These are phyloP conservation scores for Lucilia sericata DNA, from an alignment of 1,140 invertebrate genomes.

Conservation along the genomic window DNA sequence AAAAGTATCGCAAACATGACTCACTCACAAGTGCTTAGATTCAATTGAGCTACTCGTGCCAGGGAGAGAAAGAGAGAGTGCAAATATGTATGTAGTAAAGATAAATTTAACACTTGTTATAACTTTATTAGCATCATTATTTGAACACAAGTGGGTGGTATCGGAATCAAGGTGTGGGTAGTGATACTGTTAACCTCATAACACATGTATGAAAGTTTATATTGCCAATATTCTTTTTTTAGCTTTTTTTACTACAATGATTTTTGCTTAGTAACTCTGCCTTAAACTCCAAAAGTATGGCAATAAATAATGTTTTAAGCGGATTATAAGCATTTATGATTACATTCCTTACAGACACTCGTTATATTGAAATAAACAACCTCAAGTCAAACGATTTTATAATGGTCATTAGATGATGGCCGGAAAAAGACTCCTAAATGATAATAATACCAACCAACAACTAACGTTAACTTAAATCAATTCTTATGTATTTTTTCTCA, in stretches of 20 bases:
- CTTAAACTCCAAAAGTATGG: slow-evolving; percentile 14
- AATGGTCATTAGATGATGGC: background rate
- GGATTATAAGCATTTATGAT: slow-evolving; percentile 44
- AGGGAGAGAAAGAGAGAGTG: no score
- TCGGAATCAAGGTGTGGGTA: background rate
- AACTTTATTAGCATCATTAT: slow-evolving; percentile 12
- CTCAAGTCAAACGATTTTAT: background rate
- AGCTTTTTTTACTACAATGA: background rate
- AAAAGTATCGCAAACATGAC: no score
- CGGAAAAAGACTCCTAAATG: background rate
- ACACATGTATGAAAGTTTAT: background rate
- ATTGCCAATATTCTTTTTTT: background rate
- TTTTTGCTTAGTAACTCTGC: slow-evolving; percentile 19
- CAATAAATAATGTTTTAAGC: slow-evolving; percentile 40
- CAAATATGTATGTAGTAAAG: no score
- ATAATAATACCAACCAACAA: no score
- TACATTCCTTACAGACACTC: slow-evolving; percentile 1
- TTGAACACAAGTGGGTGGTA: background rate
- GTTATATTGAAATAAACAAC: no score
- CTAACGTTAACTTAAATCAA: no score
- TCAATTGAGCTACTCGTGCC: no score
- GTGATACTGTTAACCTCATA: background rate
- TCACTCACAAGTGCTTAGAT: no score
- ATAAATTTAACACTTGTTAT: slow-evolving; percentile 4
- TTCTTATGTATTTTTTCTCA: no score